phyloP scores from a whole-genome alignment of 2,797 vertebrate species.

The Micrastur ruficollis region DNA sequence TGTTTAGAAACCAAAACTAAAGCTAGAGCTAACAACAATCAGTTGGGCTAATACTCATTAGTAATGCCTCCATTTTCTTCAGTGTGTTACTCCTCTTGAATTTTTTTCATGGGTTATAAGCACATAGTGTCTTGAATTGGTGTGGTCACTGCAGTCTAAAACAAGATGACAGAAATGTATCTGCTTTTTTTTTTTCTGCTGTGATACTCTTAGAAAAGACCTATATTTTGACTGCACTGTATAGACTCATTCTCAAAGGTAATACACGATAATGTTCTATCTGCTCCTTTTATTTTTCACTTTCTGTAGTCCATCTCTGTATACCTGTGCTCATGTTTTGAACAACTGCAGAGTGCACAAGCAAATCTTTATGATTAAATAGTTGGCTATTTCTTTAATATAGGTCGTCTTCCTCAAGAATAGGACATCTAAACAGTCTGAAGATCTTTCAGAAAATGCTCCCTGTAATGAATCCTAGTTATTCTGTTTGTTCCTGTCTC shows the following conservation, averaged over 20 bases:
- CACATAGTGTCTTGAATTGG: background rate
- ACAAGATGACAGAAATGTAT: background rate
- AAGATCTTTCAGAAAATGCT: background rate
- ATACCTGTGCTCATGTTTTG: background rate
- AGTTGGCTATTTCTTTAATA: background rate
- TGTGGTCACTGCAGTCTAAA: background rate
- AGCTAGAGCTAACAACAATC: background rate
- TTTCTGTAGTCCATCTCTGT: background rate
- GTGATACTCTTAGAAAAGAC: background rate
- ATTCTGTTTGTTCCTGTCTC: background rate
- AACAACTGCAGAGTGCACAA: background rate
- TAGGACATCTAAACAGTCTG: background rate
- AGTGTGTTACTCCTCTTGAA: background rate
- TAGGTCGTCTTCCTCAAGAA: background rate
- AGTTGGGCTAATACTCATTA: background rate
- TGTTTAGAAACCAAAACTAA: background rate
- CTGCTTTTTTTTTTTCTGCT: too few species aligned
- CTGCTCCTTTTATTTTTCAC: background rate
- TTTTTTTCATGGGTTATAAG: background rate
- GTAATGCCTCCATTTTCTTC: background rate
- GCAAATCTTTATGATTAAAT: background rate
- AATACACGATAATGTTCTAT: background rate
- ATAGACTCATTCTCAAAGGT: background rate
- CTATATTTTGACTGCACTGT: background rate
- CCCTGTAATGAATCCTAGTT: background rate